phyloP scores from a whole-genome alignment of 2,888 invertebrate species.

The Ochropacha duplaris region DNA sequence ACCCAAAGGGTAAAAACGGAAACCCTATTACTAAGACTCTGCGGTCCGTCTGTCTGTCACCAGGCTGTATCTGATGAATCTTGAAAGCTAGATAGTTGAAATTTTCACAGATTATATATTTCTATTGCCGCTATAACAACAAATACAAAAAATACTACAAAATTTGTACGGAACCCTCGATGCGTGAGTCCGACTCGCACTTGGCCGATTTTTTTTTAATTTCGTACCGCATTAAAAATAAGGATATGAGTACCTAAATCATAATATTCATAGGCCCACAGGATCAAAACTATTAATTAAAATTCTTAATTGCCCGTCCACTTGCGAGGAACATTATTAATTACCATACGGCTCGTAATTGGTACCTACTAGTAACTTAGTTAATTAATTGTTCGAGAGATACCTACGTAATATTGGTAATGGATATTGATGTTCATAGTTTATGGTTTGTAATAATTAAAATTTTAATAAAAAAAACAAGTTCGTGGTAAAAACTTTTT shows the following conservation, averaged over 20 bases:
- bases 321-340: constrained; percentile 40
- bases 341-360: constrained; percentile 37
- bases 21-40: no score
- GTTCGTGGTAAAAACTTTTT: no score
- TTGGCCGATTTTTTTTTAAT: no score
- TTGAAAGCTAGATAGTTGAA: no score
- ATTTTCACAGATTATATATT: no score
- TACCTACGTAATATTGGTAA: constrained; percentile 10
- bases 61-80: no score
- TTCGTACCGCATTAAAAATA: not conserved
- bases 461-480: not conserved
- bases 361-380: constrained; percentile 37
- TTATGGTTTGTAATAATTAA: not conserved
- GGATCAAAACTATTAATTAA: constrained; percentile 41
- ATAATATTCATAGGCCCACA: constrained; percentile 5
- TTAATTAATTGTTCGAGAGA: constrained; percentile 43
- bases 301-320: constrained; percentile 40
- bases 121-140: no score
- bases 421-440: constrained; percentile 7
- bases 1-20: no score
- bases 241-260: not conserved
- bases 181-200: no score
- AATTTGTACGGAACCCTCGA: no score
- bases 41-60: no score
- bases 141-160: no score